Base-by-base conservation (phyloP, 2,113 vertebrate genomes). In the Toxostoma redivivum region DNA sequence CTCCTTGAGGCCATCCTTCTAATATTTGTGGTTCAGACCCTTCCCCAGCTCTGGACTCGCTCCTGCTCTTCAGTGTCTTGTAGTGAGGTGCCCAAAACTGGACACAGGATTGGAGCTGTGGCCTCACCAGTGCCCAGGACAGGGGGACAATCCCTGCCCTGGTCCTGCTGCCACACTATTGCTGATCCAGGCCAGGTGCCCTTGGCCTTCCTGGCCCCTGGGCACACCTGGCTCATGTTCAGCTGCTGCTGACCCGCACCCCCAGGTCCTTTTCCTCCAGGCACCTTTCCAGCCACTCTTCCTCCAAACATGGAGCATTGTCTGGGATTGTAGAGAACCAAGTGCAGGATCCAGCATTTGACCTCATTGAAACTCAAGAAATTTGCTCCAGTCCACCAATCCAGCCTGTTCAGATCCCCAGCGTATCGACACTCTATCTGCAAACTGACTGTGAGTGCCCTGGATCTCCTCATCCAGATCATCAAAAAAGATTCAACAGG, bases 81-180 rank as follows among this genome's bases (percentile, higher is more conserved):
- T 1, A n/a, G 2, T 11, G 37, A 58, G 27, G 2, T 7, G 9
- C 15, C 27, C 18, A 23, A 6, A 72, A 58, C 33, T 24, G 37
- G 3, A 8, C 69, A 66, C 45, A 81, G 69, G 15, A 38, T 60
- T 60, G 24, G 28, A 73, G 51, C 2, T 45, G 60, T 22, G 11
- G 15, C 77, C 51, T 81, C 45, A 51, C 3, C 69, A 60, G 53
- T 17, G n/a, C 16, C 0, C 0, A 67, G 33, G 0, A 38, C 24
- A 40, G 33, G 12, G 17, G 23, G 13, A n/a, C 20, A 50, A 5
- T 66, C 50, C 1, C 31, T 81, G 37, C 27, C 77, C 67, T 65
- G 37, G 8, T 44, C 38, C 60, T 88, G 77, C 44, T 81, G 67
- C 7, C 60, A 25, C 19, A 9, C 45, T 1, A 15, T 12, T 74